These are phyloP conservation scores for Anolis sagrei DNA, from an alignment of 2,113 vertebrate genomes.

Conservation along the genomic window DNA sequence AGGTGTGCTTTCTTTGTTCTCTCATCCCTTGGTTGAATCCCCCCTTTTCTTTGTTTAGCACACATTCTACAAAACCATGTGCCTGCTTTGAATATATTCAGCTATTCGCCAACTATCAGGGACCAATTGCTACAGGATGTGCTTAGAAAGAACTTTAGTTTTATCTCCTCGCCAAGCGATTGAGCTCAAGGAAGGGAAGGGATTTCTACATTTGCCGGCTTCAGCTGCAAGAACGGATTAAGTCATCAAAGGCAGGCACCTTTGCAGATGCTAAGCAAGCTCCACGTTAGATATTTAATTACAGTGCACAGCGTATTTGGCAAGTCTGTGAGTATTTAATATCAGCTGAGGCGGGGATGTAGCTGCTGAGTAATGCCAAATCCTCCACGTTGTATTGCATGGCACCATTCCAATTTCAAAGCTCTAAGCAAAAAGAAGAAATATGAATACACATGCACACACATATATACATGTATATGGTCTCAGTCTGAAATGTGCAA, in stretches of 20 bases:
- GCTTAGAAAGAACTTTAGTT: slow-evolving; percentile 17
- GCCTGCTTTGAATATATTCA: slow-evolving; percentile 45
- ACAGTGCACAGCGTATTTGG: background rate
- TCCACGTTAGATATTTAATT: slow-evolving; percentile 42
- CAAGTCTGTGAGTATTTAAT: background rate
- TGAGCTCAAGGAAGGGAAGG: slow-evolving; percentile 21
- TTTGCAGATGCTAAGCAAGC: slow-evolving; percentile 23
- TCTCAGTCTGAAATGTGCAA: background rate
- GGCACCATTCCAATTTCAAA: background rate
- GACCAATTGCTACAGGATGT: slow-evolving; percentile 41
- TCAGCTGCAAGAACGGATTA: slow-evolving; percentile 25
- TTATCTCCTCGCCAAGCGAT: slow-evolving; percentile 11
- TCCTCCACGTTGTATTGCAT: background rate
- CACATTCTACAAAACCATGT: slow-evolving; percentile 14
- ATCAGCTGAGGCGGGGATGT: slow-evolving; percentile 7
- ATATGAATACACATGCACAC: background rate
- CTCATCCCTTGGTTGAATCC: slow-evolving; percentile 1
- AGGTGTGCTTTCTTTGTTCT: background rate
- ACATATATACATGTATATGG: too few species aligned
- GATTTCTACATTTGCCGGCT: slow-evolving; percentile 15
- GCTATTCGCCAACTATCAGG: slow-evolving; percentile 32
- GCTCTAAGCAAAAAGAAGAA: background rate
- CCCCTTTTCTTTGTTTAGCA: slow-evolving; percentile 45
- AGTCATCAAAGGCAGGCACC: slow-evolving; percentile 28
- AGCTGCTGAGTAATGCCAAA: background rate